Percentiles rank a stretch among this genome's conserved stretches.
phyloP scores from a whole-genome alignment of 2,113 vertebrate genomes.

The Onychostoma macrolepis region DNA sequence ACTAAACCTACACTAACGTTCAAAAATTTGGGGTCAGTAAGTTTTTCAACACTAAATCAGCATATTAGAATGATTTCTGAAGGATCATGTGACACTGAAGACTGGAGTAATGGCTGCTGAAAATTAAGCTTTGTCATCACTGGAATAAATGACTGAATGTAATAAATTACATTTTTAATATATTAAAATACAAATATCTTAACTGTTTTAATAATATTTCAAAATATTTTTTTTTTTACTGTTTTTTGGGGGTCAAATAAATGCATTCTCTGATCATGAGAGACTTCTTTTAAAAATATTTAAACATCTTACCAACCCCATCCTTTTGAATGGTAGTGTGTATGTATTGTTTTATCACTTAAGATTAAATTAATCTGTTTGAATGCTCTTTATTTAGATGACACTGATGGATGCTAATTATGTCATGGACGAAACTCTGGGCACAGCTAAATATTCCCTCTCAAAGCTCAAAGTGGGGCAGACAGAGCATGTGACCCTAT shows the following conservation, averaged over 20 bases:
- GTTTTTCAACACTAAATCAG: not conserved
- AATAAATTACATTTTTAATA: not conserved
- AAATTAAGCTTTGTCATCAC: not conserved
- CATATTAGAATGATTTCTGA: not conserved
- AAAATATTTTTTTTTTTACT: not conserved
- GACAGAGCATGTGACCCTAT: conserved; percentile 81
- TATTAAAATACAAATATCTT: not conserved
- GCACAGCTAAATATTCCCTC: conserved; percentile 83
- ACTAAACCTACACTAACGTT: not conserved
- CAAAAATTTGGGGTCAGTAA: not conserved
- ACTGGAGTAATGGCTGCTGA: not conserved
- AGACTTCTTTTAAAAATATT: not conserved
- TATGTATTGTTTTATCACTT: not conserved
- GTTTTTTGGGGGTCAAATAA: not conserved
- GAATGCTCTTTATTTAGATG: conserved; percentile 73
- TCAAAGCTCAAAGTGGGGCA: conserved; percentile 83
- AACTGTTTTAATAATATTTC: not conserved
- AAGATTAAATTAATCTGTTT: no score
- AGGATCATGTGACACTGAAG: not conserved
- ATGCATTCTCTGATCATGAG: not conserved
- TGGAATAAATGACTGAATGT: no score
- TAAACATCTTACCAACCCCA: not conserved
- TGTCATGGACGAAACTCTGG: conserved; percentile 94
- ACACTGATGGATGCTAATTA: conserved; percentile 98
- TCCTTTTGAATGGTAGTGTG: not conserved